Evolutionary conservation across 2,797 vertebrate genomes (phyloP), one percentile per base, ranked within the genome.

Genomic region (Myotis findleyi): DNA sequence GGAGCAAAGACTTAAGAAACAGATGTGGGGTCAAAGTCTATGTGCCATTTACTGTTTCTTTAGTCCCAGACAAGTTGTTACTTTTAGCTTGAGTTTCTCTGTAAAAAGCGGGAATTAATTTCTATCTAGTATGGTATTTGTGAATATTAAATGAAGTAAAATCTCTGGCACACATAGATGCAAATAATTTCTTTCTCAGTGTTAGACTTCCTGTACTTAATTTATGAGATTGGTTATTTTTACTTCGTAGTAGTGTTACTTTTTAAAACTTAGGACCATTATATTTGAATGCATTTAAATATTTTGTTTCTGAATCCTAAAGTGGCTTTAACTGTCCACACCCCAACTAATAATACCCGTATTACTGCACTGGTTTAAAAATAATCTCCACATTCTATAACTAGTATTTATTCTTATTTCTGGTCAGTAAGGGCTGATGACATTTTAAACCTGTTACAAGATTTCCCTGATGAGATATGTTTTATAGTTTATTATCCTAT

Each of bases 91-190:
- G 47, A 75, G n/a, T 86, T 92, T 55, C 38, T 86, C 16, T 94
- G 62, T 88, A 36, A 75, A 83, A 88, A 87, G 55, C 27, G 11
- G 87, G 25, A 93, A 96, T 55, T 93, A 90, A 53, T 84, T 62
- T 3, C 44, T 85, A 20, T 59, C 47, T 73, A 8, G 6, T 68
- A 38, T 94, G 62, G 25, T 33, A 88, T 51, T 85, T 92, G 18
- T 88, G 69, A 96, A 72, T 93, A 47, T 53, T 92, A 94, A 92
- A 82, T 96, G 36, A 95, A 75, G 33, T 51, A 75, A 73, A 87
- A 76, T 95, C 71, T 82, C 62, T 92, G 77, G 36, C 11, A 93
- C 7, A 57, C 16, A 75, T 21, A 79, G 44, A 93, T 81, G 69
- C 53, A 97, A 86, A 88, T 97, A 41, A 68, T 53, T 81, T 91